A percentile compares a stretch with the other conserved stretches of the same genome.
Conservation (phyloP, 2,113 vertebrate genomes). For the Pygoscelis adeliae region DNA sequence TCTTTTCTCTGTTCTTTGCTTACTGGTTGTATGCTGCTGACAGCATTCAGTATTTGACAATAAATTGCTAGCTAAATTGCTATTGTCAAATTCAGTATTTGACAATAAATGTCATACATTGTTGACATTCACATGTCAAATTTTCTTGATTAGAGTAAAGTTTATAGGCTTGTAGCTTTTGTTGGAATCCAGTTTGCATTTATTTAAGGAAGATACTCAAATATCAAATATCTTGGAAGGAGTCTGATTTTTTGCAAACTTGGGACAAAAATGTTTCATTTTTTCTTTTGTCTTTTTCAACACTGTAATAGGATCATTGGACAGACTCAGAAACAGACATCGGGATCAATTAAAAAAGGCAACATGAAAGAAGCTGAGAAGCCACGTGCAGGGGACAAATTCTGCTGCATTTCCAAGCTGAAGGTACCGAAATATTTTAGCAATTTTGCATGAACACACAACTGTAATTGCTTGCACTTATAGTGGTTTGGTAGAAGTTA, state of each 20-base stretch:
- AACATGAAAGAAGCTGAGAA: conserved; percentile 29
- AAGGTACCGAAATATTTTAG: conserved; percentile 18
- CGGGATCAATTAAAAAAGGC: not conserved
- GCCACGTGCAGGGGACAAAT: not conserved
- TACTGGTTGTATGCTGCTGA: not conserved
- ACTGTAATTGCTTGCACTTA: not conserved
- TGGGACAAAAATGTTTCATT: not conserved
- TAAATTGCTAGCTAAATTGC: not conserved
- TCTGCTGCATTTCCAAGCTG: conserved; percentile 49
- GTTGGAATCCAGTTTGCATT: not conserved
- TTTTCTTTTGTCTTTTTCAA: not conserved
- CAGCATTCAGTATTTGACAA: not conserved
- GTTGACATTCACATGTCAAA: not conserved
- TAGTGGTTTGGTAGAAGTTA: not conserved
- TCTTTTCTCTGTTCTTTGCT: not conserved
- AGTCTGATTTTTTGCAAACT: not conserved
- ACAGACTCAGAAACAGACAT: not conserved
- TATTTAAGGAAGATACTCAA: not conserved
- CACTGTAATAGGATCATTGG: not conserved
- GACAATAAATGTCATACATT: not conserved
- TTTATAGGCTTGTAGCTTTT: not conserved
- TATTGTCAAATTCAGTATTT: not conserved
- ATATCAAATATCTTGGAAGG: not conserved
- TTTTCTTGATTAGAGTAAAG: not conserved
- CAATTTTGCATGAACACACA: not conserved